Base-by-base conservation (phyloP, 2,113 vertebrate genomes). In the Lagopus leucura region DNA sequence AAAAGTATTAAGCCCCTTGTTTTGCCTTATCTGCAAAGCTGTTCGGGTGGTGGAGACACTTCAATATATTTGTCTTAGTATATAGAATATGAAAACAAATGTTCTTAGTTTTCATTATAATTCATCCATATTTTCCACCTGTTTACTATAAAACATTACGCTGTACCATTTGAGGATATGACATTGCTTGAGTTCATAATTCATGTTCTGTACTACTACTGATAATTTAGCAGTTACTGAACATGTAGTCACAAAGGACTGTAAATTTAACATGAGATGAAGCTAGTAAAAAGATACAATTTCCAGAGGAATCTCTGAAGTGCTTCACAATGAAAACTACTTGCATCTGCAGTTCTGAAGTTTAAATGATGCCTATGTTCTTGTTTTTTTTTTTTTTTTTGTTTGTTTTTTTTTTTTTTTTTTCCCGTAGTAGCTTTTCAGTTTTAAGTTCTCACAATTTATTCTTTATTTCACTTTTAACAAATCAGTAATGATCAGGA, bases 391-490 rank as follows among this genome's bases (percentile, higher is more conserved):
- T 63, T 32, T 40, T 63, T 34, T n/a, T n/a, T 58, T 7, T 4
- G n/a, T n/a, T n/a, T n/a, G n/a, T n/a, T n/a, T n/a, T n/a, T n/a
- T n/a, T n/a, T 58, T 7, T 4, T 7, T 32, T 40, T 63, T 32
- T 40, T 63, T 34, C 17, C 14, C 58, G 63, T 42, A 80, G 21
- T 22, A 42, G 34, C 38, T 84, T 92, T 87, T 24, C 58, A 66
- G 66, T 64, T 82, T 24, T 75, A 30, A 82, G 20, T 5, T 66
- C 5, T 61, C 57, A 40, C 22, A 67, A 3, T 81, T 91, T 42
- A 8, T 38, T 89, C 3, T 86, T 81, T 93, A 87, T 84, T 91
- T 84, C 40, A 55, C 55, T 92, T 91, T 63, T 57, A 83, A 65
- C 66, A 73, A 65, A 74, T 76, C 48, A 88, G 3, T 81, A 73